These are phyloP conservation scores for Epizoanthus illoricatus DNA, from an alignment of 92 coral and sea anemone species.

Conservation along the genomic window DNA sequence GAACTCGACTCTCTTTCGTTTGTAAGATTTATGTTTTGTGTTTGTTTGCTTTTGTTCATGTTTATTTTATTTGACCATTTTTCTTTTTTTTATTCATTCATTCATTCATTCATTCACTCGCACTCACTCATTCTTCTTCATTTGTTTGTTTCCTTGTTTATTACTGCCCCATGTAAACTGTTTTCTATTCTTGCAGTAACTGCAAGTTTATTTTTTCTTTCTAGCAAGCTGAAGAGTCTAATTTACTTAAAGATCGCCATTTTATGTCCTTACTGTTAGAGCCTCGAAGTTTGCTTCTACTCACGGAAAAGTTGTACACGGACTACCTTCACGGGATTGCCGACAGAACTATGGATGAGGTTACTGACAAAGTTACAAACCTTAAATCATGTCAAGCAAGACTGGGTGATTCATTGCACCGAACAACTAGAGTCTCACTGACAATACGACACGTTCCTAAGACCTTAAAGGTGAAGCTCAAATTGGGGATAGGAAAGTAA, in stretches of 20 bases:
- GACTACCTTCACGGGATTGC: conserved; percentile 87
- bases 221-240: conserved; percentile 9
- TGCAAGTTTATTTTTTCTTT: neutral
- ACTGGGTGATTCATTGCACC: conserved; percentile 61
- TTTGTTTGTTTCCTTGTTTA: neutral
- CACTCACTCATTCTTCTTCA: neutral
- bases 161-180: too few species aligned
- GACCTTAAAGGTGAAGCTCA: conserved; percentile 77
- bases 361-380: conserved; percentile 60
- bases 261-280: conserved; percentile 85
- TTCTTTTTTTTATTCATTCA: too few species aligned
- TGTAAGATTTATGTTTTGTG: too few species aligned
- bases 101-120: neutral
- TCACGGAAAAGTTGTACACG: conserved; percentile 83
- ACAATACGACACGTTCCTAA: conserved; percentile 98
- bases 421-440: conserved; percentile 78
- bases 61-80: too few species aligned
- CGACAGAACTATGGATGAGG: conserved; percentile 59
- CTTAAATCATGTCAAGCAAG: conserved; percentile 56
- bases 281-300: conserved; percentile 82
- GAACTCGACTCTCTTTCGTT: too few species aligned
- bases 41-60: too few species aligned
- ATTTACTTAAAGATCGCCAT: conserved; percentile 62
- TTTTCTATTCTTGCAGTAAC: neutral
- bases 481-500: conserved; percentile 46